Evolutionary conservation across 2,113 vertebrate species (phyloP), one percentile per base, ranked within the genome.

Genomic region (Hypomesus transpacificus): DNA sequence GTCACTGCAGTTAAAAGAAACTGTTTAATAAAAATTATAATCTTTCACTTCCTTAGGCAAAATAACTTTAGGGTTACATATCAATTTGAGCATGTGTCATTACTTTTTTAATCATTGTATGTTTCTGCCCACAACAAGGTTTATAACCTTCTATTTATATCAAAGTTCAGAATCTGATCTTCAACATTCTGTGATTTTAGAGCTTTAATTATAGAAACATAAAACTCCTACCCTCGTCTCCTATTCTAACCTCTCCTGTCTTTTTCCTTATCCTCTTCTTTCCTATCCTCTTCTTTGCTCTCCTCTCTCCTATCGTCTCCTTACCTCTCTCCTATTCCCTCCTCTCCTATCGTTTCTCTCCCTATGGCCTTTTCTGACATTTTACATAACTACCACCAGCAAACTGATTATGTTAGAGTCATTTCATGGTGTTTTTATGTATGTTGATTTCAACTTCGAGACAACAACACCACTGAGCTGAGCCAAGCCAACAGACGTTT

Each of bases 51-150:
- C 39, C 39, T 46, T 46, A 46, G 39, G 39, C 39, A 7, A 46
- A 46, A 46, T 91, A 93, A 91, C 93, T 85, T 93, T 92, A 91
- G 92, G 93, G 92, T 94, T 93, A 91, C 90, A 90, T 87, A 86
- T 72, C 90, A 85, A 70, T 86, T 80, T 87, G 87, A 70, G 90
- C 91, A 76, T 20, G 90, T 90, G 90, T 93, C 82, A 92, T 92
- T 94, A 91, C 91, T 69, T 68, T 66, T 74, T 50, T 18, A 59
- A 66, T 50, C 71, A 60, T 65, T 61, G 53, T 51, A 54, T 14
- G 53, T 24, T 62, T 66, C 34, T 59, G 58, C 34, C 58, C 59
- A 69, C 52, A 53, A 68, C 69, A 69, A 69, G 67, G 52, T 68
- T 66, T 78, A 70, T 74, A 31, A 22, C 21, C 60, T 57, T 53